Evolutionary conservation across 2,113 vertebrate species (phyloP), one percentile per base, ranked within the genome.

Genomic region (Platysternon megacephalum): DNA sequence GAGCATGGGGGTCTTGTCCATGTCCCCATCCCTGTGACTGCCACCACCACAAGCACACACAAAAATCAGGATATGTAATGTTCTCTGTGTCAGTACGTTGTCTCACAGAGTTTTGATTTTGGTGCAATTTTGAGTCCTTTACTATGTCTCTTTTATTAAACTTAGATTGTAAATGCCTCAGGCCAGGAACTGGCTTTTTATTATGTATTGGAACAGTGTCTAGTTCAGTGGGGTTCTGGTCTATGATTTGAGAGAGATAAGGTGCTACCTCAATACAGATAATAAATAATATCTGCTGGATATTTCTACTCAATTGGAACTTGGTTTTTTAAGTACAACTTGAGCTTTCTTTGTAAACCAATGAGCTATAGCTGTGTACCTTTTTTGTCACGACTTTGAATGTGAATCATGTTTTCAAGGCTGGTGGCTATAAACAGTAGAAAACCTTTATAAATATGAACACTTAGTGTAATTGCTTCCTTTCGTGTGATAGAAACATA

Each of bases 321-420:
- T 53, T 82, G 13, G 4, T 13, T 42, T 81, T 81, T 55, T 6
- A 39, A 28, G 12, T 42, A 26, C 0, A 0, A 78, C 55, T 49
- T 89, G 76, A 58, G 22, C 32, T 89, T 44, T 65, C n/a, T 76
- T 24, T 17, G 9, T 72, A 68, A 39, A 26, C 49, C 65, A 81
- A 3, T n/a, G 29, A 79, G 19, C 0, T 0, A 42, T 68, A 48
- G 3, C 72, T 46, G 52, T 1, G 1, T 21, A 49, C 28, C 48
- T 12, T 85, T 49, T 2, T 3, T 28, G 6, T 51, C 16, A 10
- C 19, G n/a, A 9, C 39, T 84, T 84, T 68, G 42, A 68, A 80
- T 32, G 29, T 82, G 21, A 90, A 44, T 82, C 84, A 24, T 82
- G 4, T 61, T 90, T n/a, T 56, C 22, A 26, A 48, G 76, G 16